Conservation (phyloP, 53 echinoderm and acorn worm species). For the Hippasteria phrygiana region DNA sequence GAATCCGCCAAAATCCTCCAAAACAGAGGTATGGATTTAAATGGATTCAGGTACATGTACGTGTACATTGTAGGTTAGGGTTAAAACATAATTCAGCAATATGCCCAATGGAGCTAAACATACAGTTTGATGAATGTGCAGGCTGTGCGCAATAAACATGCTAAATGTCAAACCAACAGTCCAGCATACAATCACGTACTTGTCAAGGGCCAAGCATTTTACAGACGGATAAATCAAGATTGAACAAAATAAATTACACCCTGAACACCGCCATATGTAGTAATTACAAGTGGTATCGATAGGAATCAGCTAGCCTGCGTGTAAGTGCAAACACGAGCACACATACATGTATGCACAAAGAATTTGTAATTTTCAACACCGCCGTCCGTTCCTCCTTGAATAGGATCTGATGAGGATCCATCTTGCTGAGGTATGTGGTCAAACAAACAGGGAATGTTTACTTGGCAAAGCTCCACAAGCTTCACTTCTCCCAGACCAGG, state of each 20-base stretch:
- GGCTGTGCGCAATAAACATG: background rate
- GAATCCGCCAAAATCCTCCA: too few species aligned
- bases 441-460: constrained; percentile 13
- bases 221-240: background rate
- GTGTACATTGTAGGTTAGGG: background rate
- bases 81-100: background rate
- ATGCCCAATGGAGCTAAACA: too few species aligned
- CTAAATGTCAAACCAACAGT: background rate
- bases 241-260: background rate
- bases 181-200: constrained; percentile 9
- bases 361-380: background rate
- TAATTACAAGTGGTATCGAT: background rate
- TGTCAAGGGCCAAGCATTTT: background rate
- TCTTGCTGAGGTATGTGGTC: constrained; percentile 5
- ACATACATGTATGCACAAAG: background rate
- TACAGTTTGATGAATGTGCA: background rate
- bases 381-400: background rate
- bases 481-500: too few species aligned
- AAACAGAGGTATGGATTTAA: too few species aligned
- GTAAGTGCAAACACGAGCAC: background rate
- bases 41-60: too few species aligned
- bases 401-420: background rate
- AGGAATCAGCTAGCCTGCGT: background rate
- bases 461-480: constrained; percentile 1
- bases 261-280: background rate